Evolutionary conservation across 2,113 vertebrate genomes (phyloP), one percentile per base, ranked within the genome.

Genomic region (Papio anubis): DNA sequence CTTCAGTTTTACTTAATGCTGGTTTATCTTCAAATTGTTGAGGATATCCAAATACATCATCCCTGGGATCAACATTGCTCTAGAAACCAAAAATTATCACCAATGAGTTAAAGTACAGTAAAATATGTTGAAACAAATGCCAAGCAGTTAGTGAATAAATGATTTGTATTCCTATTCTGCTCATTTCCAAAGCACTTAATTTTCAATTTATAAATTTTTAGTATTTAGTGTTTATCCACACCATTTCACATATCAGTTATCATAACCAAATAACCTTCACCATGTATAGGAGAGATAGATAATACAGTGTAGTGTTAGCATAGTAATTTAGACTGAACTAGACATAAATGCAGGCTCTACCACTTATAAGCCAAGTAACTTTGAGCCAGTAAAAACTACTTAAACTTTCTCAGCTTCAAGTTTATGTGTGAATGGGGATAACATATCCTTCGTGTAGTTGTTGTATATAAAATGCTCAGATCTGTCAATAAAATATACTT

Each of bases 21-120:
- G 99, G 99, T 98, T 99, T 99, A 98, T 99, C 99, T 98, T 99
- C 99, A 98, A 99, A 99, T 85, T 99, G 99, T 98, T 99, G 99
- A 96, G 99, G 99, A 98, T 99, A 99, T 97, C 99, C 99, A 98
- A 99, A 99, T 66, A 99, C 99, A 97, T 99, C 99, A 98, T 99
- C 99, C 68, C 99, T 99, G 3, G 99, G 99, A 98, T 99, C 99
- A 94, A 99, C 99, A 59, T 99, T 99, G 96, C 99, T 99, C 99
- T 99, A 98, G 64, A 97, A 98, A 97, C 9, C 35, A 93, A 97
- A 76, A 75, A 72, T 8, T 16, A 57, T 17, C 70, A 93, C 59
- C 75, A 94, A 57, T 76, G 50, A 93, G 8, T 40, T 72, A 83
- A 87, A 92, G 8, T 93, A 23, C 4, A 92, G 16, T 70, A 91